Evolutionary conservation across 2,113 vertebrate species (phyloP).

Genomic region (Ochotona curzoniae): DNA sequence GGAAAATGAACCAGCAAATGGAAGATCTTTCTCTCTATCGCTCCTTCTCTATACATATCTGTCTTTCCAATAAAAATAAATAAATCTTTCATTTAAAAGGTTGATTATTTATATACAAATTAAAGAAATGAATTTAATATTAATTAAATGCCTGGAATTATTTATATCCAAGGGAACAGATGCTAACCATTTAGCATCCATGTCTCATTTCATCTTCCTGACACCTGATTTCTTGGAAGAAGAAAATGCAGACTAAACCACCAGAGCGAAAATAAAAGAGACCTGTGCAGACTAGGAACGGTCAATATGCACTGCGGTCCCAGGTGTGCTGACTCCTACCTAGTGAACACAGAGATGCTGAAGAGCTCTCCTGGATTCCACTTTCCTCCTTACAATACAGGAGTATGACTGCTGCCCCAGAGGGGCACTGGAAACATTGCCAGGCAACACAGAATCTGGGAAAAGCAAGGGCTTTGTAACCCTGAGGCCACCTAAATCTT

Average conservation of each 20-base stretch:
- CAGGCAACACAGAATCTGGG: background rate
- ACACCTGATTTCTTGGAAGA: background rate
- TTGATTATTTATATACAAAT: background rate
- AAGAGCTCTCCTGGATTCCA: background rate
- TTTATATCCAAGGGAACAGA: background rate
- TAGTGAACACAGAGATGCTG: background rate
- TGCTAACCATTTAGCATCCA: background rate
- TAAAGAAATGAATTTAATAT: background rate
- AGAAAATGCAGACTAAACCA: background rate
- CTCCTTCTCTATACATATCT: too few relatives aligned
- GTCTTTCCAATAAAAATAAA: too few relatives aligned
- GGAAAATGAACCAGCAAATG: too few relatives aligned
- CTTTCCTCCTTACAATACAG: background rate
- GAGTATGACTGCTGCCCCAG: background rate
- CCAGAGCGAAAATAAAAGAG: background rate
- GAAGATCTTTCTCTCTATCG: too few relatives aligned
- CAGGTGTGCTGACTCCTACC: too few relatives aligned
- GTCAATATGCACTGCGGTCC: background rate
- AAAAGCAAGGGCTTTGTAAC: background rate
- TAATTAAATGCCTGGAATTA: background rate
- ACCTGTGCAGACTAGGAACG: rapidly evolving
- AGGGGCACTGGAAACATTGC: background rate
- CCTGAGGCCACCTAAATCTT: rapidly evolving
- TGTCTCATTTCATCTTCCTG: background rate
- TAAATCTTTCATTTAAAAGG: too few relatives aligned